These are phyloP conservation scores for Lasioglossum vierecki DNA, from an alignment of 2,888 invertebrate genomes.

Conservation along the genomic window DNA sequence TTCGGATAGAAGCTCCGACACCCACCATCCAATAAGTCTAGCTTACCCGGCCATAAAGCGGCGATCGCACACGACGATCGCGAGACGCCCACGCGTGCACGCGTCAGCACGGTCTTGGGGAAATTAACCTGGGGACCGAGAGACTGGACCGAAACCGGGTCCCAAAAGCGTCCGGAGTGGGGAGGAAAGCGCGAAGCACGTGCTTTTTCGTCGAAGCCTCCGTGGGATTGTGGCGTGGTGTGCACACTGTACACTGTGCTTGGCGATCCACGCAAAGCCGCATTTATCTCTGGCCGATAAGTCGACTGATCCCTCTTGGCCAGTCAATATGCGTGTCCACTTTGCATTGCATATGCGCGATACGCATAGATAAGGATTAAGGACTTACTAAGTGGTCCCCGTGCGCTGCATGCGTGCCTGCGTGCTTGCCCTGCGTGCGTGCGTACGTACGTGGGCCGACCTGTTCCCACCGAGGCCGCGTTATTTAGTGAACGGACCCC, in stretches of 20 bases:
- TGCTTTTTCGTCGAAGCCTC: background rate
- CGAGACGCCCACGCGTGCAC: constrained; percentile 43
- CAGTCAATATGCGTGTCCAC: constrained; percentile 75
- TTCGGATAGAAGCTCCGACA: constrained; percentile 7
- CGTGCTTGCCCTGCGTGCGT: constrained; percentile 43
- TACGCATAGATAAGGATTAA: constrained; percentile 82
- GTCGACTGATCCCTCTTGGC: constrained; percentile 60
- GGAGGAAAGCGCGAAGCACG: constrained; percentile 1
- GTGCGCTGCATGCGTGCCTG: constrained; percentile 34
- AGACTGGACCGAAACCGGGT: background rate
- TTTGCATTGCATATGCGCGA: constrained; percentile 78
- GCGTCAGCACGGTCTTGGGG: constrained; percentile 1
- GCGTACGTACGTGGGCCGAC: constrained; percentile 57
- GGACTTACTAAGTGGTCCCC: constrained; percentile 75
- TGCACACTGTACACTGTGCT: background rate
- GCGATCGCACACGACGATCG: constrained; percentile 50
- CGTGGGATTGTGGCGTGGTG: constrained; percentile 8
- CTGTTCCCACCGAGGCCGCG: constrained; percentile 55
- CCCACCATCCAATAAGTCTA: constrained; percentile 33
- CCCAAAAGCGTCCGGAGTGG: background rate
- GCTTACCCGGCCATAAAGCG: constrained; percentile 15
- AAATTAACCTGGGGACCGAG: constrained; percentile 41
- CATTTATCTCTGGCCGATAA: constrained; percentile 64
- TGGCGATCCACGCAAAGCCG: constrained; percentile 36
- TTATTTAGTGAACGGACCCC: constrained; percentile 61